A percentile compares a stretch with the other conserved stretches of the same genome.
Conservation (phyloP, 2,113 vertebrate species). For the Phalacrocorax pelagicus region DNA sequence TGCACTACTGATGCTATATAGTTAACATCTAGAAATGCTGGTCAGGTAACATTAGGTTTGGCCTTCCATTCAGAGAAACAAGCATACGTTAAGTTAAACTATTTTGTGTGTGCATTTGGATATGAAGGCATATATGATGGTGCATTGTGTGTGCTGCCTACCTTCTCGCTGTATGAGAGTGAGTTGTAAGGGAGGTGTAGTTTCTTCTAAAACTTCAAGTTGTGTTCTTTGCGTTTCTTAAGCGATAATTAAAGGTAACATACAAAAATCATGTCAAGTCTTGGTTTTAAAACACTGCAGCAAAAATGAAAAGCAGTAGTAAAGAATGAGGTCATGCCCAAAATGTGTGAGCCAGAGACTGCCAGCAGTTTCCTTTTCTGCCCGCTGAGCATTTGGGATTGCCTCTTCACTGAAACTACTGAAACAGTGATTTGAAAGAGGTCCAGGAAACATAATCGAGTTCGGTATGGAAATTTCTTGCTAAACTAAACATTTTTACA, state of each 20-base stretch:
- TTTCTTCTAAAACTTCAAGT: not conserved
- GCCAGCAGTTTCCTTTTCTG: slow-evolving; percentile 44
- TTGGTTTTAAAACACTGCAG: not conserved
- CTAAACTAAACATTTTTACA: not conserved
- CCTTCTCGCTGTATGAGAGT: not conserved
- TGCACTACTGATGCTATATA: not conserved
- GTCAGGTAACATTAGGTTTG: not conserved
- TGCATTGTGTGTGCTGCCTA: not conserved
- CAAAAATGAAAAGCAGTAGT: slow-evolving; percentile 38
- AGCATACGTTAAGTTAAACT: not conserved
- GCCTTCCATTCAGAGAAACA: not conserved
- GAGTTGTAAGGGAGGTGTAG: not conserved
- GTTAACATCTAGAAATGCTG: not conserved
- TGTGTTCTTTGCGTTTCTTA: not conserved
- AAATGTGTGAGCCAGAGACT: slow-evolving; percentile 44
- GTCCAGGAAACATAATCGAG: not conserved
- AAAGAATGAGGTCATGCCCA: slow-evolving; percentile 46
- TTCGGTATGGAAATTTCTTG: not conserved
- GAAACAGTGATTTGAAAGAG: not conserved
- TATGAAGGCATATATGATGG: not conserved
- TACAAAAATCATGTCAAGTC: not conserved
- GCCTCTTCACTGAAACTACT: not conserved
- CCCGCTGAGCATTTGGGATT: slow-evolving; percentile 28
- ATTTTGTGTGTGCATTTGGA: not conserved
- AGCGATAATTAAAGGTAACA: not conserved